Evolutionary conservation across 2,888 invertebrate species (phyloP).

Genomic region (Rhagium mordax): DNA sequence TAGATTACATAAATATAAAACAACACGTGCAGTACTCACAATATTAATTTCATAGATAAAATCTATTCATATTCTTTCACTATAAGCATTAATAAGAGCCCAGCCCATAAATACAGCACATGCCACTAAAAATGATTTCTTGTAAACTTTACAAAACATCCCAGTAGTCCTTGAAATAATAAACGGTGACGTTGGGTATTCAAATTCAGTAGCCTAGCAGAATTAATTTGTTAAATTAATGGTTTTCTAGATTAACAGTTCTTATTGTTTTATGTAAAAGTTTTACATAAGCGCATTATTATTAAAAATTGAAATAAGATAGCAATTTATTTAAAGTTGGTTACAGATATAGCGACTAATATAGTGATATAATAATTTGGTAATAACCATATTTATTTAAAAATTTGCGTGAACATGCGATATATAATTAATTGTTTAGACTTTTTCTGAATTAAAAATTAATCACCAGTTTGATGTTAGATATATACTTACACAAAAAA

Average conservation of each 20-base stretch:
- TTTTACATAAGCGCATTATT: neutral
- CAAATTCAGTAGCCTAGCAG: constrained; percentile 28
- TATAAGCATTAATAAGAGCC: constrained; percentile 20
- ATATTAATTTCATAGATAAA: constrained; percentile 21
- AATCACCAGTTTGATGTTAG: neutral
- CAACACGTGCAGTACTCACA: neutral
- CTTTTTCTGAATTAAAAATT: neutral
- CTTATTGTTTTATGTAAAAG: constrained; percentile 12
- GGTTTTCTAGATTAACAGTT: constrained; percentile 11
- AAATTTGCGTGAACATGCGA: constrained; percentile 23
- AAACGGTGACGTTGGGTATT: neutral
- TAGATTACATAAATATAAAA: neutral
- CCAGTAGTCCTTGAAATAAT: constrained; percentile 27
- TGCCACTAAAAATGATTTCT: constrained; percentile 26
- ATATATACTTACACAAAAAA: neutral
- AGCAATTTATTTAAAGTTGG: constrained; percentile 8
- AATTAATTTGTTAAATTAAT: constrained; percentile 25
- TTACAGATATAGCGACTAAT: constrained; percentile 6
- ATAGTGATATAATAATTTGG: constrained; percentile 1
- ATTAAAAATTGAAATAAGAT: constrained; percentile 17
- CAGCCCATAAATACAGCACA: constrained; percentile 29
- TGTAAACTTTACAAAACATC: constrained; percentile 6
- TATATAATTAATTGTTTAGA: constrained; percentile 12
- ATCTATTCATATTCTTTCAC: constrained; percentile 34
- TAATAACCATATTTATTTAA: constrained; percentile 14